phyloP scores from a whole-genome alignment of 92 coral and sea anemone species.

The Anthopleura xanthogrammica region DNA sequence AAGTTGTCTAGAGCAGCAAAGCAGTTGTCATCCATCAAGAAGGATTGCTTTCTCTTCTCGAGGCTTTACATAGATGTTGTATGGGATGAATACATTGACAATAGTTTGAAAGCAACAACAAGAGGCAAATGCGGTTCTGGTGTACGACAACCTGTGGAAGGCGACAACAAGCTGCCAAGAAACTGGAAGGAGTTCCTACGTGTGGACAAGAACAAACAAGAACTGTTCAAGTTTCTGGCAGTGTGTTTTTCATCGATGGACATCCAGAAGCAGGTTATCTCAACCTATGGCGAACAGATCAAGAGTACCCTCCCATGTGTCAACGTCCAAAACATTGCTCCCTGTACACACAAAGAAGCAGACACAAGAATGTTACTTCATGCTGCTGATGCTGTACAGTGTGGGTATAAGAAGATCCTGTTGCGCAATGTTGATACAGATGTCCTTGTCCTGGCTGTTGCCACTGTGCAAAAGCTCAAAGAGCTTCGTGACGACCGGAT shows the following conservation, averaged over 20 bases:
- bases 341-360: constrained; percentile 49
- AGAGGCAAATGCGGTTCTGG: constrained; percentile 44
- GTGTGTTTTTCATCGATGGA: constrained; percentile 28
- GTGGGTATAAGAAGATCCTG: constrained; percentile 31
- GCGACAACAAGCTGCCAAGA: constrained; percentile 36
- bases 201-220: constrained; percentile 47
- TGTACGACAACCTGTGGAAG: constrained; percentile 43
- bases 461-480: neutral
- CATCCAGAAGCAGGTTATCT: constrained; percentile 37
- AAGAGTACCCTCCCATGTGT: constrained; percentile 13
- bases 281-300: constrained; percentile 41
- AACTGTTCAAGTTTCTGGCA: constrained; percentile 51
- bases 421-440: constrained; percentile 47
- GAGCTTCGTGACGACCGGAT: constrained; percentile 6
- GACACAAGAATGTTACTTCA: constrained; percentile 55
- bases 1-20: constrained; percentile 32
- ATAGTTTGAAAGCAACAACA: constrained; percentile 64
- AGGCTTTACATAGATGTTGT: constrained; percentile 61
- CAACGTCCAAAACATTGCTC: constrained; percentile 17
- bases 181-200: constrained; percentile 62
- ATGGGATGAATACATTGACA: constrained; percentile 54
- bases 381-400: constrained; percentile 36
- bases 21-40: constrained; percentile 46
- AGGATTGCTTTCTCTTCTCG: constrained; percentile 40
- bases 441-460: constrained; percentile 36